phyloP scores from a whole-genome alignment of 2,797 vertebrate genomes.

The Epinephelus coioides region DNA sequence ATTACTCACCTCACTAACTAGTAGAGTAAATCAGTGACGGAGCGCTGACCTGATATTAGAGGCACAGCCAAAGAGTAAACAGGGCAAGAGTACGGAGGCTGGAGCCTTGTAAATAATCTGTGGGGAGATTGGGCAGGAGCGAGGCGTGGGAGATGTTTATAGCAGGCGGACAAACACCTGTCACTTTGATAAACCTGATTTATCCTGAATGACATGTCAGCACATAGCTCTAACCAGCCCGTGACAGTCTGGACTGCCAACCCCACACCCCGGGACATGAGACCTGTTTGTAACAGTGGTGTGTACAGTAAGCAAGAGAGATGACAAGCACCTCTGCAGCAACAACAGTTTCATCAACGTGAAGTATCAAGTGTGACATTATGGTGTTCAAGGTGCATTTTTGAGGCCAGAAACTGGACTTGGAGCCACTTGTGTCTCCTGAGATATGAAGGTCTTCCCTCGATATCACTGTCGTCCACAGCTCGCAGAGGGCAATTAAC shows the following conservation, averaged over 20 bases:
- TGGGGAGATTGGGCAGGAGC: constrained; percentile 73
- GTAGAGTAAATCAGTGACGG: constrained; percentile 65
- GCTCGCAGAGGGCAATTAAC: constrained; percentile 90
- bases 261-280: constrained; percentile 39
- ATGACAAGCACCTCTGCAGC: constrained; percentile 41
- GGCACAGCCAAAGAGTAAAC: constrained; percentile 79
- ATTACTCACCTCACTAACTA: constrained; percentile 84
- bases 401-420: constrained; percentile 27
- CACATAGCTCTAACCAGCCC: constrained; percentile 85
- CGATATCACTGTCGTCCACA: constrained; percentile 87
- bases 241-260: constrained; percentile 67
- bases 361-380: constrained; percentile 23
- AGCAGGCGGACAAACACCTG: constrained; percentile 95
- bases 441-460: constrained; percentile 37
- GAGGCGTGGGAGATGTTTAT: constrained; percentile 87
- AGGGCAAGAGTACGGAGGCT: constrained; percentile 60
- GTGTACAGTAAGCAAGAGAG: constrained; percentile 25
- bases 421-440: constrained; percentile 20
- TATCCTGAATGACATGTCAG: constrained; percentile 88
- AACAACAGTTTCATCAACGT: constrained; percentile 47
- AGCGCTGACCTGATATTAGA: constrained; percentile 76
- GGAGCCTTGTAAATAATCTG: constrained; percentile 86
- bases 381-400: constrained; percentile 18
- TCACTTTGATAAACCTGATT: constrained; percentile 91
- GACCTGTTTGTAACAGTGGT: constrained; percentile 36